A percentile compares a stretch with the other conserved stretches of the same genome.
phyloP scores from a whole-genome alignment of 23 tunicate genomes.

The Aplidium turbinatum region DNA sequence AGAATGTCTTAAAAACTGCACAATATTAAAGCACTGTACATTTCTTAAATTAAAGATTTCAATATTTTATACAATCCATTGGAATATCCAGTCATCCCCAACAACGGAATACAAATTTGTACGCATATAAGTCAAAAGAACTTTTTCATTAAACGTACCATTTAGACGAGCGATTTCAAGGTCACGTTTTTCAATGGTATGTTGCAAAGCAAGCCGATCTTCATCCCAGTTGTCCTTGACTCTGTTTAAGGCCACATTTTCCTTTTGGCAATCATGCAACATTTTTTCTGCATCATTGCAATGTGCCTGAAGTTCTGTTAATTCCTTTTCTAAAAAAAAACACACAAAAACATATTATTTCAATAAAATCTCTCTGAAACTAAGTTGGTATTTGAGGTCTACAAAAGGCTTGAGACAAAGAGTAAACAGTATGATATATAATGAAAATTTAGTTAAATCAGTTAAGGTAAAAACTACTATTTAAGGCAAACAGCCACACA shows the following conservation, averaged over 20 bases:
- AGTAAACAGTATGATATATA: no score
- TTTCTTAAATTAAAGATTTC: no score
- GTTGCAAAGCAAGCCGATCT: conserved; percentile 68
- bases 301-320: conserved; percentile 4
- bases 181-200: conserved; percentile 62
- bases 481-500: no score
- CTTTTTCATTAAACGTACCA: conserved; percentile 28
- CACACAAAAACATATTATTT: neutral
- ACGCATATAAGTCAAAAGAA: neutral
- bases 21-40: no score
- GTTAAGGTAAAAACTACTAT: no score
- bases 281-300: conserved; percentile 13
- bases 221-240: conserved; percentile 60
- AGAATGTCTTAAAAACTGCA: no score
- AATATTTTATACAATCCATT: no score
- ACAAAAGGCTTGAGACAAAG: no score
- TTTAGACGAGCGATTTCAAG: conserved; percentile 69
- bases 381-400: neutral
- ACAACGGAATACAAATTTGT: neutral
- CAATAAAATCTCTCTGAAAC: neutral
- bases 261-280: conserved; percentile 42
- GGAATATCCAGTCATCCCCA: no score
- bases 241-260: conserved; percentile 37
- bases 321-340: conserved; percentile 33
- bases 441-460: no score